These are phyloP conservation scores for Drosophila repleta DNA, from an alignment of 1,140 invertebrate genomes.

Conservation along the genomic window DNA sequence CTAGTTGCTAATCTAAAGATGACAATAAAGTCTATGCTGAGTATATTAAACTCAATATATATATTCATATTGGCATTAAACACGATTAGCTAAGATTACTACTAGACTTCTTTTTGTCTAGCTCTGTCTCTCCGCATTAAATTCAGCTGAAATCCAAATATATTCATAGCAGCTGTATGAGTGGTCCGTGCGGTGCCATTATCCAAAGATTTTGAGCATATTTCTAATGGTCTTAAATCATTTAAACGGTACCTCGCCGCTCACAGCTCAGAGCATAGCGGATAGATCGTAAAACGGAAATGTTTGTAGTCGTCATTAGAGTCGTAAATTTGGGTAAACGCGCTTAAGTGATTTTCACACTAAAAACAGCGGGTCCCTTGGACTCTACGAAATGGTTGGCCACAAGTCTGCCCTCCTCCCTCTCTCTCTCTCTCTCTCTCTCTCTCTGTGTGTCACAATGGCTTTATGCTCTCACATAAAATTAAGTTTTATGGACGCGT, in stretches of 20 bases:
- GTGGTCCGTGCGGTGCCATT: no score
- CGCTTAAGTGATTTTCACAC: conserved; percentile 77
- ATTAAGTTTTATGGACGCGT: conserved; percentile 69
- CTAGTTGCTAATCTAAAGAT: no score
- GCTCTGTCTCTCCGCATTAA: no score
- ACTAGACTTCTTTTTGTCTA: no score
- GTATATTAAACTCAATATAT: no score
- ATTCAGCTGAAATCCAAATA: no score
- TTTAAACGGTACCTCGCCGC: conserved; percentile 45
- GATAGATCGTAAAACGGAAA: conserved; percentile 63
- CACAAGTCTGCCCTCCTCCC: not conserved
- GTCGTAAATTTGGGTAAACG: conserved; percentile 74
- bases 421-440: no score
- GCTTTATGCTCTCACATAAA: conserved; percentile 56
- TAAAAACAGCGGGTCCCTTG: conserved; percentile 71
- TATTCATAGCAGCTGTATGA: not conserved
- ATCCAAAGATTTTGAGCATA: not conserved
- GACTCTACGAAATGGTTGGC: conserved; percentile 43
- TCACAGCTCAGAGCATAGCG: conserved; percentile 11
- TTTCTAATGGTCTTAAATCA: conserved; percentile 55
- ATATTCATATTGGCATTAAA: no score
- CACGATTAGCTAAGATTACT: no score
- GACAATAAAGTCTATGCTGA: no score
- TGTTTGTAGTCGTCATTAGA: conserved; percentile 47
- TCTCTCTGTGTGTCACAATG: conserved; percentile 1